Evolutionary conservation across 2,113 vertebrate genomes (phyloP).

Genomic region (Bothrops jararaca): DNA sequence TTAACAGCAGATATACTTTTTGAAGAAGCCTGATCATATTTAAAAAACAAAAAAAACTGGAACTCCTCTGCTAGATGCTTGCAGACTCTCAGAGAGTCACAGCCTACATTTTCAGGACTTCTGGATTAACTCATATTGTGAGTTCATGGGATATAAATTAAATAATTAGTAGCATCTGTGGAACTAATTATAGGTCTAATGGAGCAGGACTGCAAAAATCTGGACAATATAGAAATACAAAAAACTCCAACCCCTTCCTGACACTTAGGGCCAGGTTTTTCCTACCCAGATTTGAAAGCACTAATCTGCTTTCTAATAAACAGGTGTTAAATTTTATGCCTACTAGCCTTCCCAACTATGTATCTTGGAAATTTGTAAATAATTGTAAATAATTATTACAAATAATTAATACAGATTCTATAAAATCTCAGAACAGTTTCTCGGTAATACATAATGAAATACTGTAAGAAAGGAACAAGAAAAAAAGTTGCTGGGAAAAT

Average conservation of each 20-base stretch:
- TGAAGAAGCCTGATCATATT: not conserved
- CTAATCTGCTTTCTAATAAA: not conserved
- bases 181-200: not conserved
- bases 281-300: not conserved
- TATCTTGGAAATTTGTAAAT: not conserved
- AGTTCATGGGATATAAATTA: not conserved
- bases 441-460: not conserved
- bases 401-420: not conserved
- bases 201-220: not conserved
- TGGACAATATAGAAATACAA: not conserved
- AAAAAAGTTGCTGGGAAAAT: not conserved
- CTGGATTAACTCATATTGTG: not conserved
- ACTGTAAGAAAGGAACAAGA: not conserved
- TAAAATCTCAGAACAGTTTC: not conserved
- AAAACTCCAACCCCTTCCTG: not conserved
- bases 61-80: not conserved
- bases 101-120: not conserved
- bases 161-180: not conserved
- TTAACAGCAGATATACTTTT: not conserved
- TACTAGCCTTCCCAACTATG: not conserved
- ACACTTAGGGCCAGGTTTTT: not conserved
- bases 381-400: not conserved
- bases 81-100: not conserved
- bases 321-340: not conserved
- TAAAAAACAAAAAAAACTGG: not conserved